These are phyloP conservation scores for Semaprochilodus insignis DNA, from an alignment of 2,797 vertebrate species.

Conservation along the genomic window DNA sequence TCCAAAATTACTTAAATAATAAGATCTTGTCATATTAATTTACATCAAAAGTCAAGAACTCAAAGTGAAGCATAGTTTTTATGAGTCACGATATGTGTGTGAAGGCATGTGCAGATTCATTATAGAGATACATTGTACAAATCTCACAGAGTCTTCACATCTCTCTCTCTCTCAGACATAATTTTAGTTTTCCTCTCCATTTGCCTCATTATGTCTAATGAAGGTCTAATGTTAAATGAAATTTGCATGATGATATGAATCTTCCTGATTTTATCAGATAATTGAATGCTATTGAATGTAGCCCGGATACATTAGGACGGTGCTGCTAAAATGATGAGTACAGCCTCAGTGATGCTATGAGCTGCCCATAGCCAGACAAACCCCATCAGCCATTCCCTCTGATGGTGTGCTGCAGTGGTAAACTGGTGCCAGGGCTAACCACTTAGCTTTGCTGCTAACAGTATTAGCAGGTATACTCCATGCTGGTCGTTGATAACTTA, in stretches of 20 bases:
- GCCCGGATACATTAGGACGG: conserved; percentile 24
- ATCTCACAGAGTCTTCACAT: background rate
- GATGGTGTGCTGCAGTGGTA: conserved; percentile 9
- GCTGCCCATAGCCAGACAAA: conserved; percentile 14
- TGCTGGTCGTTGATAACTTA: background rate
- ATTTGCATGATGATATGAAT: conserved; percentile 19
- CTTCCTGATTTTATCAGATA: conserved; percentile 38
- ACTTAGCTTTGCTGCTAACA: background rate
- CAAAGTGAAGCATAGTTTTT: too few relatives aligned
- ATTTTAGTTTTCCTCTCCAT: background rate
- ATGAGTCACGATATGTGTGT: background rate
- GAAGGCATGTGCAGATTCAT: background rate
- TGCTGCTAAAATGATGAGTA: conserved; percentile 13
- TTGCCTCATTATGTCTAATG: conserved; percentile 11
- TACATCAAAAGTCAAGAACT: background rate
- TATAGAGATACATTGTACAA: background rate
- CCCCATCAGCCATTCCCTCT: conserved; percentile 16
- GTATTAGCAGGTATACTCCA: background rate
- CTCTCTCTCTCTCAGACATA: background rate
- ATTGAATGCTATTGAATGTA: conserved; percentile 41
- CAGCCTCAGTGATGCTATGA: conserved; percentile 8
- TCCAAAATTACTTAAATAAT: background rate
- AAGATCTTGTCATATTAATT: background rate
- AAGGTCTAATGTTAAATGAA: conserved; percentile 29
- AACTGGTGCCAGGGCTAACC: conserved; percentile 6